These are phyloP conservation scores for Drosophila ambigua DNA, from an alignment of 1,140 invertebrate genomes.

Conservation along the genomic window DNA sequence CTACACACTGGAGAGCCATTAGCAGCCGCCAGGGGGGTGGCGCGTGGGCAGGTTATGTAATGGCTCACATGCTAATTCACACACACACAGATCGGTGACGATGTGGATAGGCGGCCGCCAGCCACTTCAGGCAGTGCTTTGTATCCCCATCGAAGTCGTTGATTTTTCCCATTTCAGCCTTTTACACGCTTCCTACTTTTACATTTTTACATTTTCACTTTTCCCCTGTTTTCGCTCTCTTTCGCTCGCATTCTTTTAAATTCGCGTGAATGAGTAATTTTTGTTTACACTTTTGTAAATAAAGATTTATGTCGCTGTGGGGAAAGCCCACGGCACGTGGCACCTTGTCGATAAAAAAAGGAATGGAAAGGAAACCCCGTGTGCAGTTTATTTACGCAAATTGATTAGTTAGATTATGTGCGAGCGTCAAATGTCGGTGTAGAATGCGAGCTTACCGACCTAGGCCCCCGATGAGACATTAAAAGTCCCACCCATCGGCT, in stretches of 20 bases:
- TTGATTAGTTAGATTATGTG: constrained; percentile 78
- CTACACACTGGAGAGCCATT: constrained; percentile 75
- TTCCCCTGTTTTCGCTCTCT: constrained; percentile 8
- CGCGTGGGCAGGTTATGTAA: constrained; percentile 28
- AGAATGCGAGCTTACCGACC: constrained; percentile 14
- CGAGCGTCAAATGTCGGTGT: constrained; percentile 14
- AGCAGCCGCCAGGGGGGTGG: constrained; percentile 53
- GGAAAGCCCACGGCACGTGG: constrained; percentile 54
- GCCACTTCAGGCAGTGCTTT: constrained; percentile 32
- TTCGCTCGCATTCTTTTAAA: constrained; percentile 22
- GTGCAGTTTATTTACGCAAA: constrained; percentile 80
- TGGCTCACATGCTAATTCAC: constrained; percentile 75
- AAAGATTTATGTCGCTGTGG: constrained; percentile 76
- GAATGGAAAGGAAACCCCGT: constrained; percentile 12
- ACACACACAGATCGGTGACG: constrained; percentile 22
- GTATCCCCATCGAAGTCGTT: constrained; percentile 65
- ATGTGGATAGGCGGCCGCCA: constrained; percentile 33
- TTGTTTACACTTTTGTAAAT: constrained; percentile 82
- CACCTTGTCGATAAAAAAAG: constrained; percentile 67
- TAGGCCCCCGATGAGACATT: constrained; percentile 29
- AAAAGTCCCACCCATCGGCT: constrained; percentile 1
- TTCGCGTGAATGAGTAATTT: constrained; percentile 79
- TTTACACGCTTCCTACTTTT: constrained; percentile 19
- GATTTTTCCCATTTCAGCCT: constrained; percentile 80
- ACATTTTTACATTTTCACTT: constrained; percentile 17